Conservation (phyloP, 2,113 vertebrate species). For the Semicossyphus pulcher region DNA sequence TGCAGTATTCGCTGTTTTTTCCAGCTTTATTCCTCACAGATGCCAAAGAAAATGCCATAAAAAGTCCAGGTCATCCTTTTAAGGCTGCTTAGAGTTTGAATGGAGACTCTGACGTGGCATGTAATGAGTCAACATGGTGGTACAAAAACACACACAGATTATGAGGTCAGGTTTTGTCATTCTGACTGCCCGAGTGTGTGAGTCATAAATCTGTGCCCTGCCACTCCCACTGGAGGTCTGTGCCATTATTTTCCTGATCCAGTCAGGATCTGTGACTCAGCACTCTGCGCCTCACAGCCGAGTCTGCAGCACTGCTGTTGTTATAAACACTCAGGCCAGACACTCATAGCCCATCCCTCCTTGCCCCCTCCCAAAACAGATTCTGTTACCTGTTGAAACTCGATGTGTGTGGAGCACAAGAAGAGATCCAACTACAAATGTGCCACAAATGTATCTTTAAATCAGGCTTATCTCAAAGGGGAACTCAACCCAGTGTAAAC, state of each 20-base stretch:
- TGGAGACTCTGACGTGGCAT: constrained; percentile 8
- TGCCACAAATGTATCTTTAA: too few relatives aligned
- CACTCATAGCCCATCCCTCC: neutral
- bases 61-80: neutral
- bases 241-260: constrained; percentile 29
- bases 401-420: too few relatives aligned
- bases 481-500: too few relatives aligned
- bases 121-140: constrained; percentile 2
- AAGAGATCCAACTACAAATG: too few relatives aligned
- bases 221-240: constrained; percentile 12
- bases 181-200: constrained; percentile 24
- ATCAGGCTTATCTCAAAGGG: too few relatives aligned
- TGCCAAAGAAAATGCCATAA: neutral
- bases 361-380: neutral
- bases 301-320: constrained; percentile 6
- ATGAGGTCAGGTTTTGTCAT: constrained; percentile 9
- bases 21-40: neutral
- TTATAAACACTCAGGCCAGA: too few relatives aligned
- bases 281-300: neutral
- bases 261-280: constrained; percentile 60
- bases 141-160: constrained; percentile 4
- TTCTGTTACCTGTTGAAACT: too few relatives aligned
- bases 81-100: neutral
- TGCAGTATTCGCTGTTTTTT: neutral
- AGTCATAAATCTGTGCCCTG: constrained; percentile 33